phyloP scores from a whole-genome alignment of 2,888 invertebrate species.

The Xestia rhomboidea region DNA sequence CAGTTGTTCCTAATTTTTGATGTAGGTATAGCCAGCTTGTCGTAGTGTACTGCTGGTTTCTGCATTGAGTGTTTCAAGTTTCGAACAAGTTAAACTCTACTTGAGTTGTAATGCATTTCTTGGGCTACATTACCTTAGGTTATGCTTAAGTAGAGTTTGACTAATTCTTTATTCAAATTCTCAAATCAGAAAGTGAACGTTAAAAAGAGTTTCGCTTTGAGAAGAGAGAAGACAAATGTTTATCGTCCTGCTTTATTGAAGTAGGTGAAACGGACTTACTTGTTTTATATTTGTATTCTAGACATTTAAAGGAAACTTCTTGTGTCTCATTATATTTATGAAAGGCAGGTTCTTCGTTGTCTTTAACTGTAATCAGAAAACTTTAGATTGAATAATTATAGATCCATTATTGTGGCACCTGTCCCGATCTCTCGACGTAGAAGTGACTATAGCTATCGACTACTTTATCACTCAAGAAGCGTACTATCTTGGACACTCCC shows the following conservation, averaged over 20 bases:
- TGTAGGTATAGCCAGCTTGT: too few species aligned
- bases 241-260: not conserved
- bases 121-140: not conserved
- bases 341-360: not conserved
- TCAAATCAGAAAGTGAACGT: not conserved
- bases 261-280: not conserved
- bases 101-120: too few species aligned
- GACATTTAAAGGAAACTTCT: not conserved
- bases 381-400: not conserved
- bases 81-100: too few species aligned
- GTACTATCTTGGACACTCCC: too few species aligned
- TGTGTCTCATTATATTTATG: not conserved
- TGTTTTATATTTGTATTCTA: not conserved
- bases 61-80: too few species aligned
- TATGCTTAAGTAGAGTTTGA: not conserved
- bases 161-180: not conserved
- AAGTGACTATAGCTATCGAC: not conserved
- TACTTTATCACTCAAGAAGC: not conserved
- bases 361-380: slow-evolving; percentile 11
- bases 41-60: too few species aligned
- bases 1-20: too few species aligned
- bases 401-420: not conserved
- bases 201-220: not conserved
- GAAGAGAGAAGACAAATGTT: not conserved
- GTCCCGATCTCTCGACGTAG: not conserved